Evolutionary conservation across 2,797 vertebrate genomes (phyloP).

Genomic region (Lithobates pipiens): DNA sequence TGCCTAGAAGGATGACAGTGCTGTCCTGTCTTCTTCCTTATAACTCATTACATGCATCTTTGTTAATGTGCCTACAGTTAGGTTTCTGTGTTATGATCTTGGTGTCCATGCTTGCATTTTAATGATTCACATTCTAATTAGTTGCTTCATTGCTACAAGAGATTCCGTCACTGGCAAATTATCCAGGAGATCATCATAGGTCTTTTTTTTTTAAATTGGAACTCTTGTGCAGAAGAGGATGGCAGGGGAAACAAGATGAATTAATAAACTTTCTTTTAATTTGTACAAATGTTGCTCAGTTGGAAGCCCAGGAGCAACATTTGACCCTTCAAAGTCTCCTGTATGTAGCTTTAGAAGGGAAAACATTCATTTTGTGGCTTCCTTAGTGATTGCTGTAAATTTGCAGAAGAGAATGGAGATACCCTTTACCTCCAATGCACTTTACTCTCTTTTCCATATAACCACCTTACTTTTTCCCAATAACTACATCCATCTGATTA

Average conservation of each 20-base stretch:
- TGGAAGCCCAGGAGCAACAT: background rate
- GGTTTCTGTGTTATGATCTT: conserved; percentile 21
- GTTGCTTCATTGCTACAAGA: conserved; percentile 15
- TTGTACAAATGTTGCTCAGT: background rate
- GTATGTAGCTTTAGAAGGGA: background rate
- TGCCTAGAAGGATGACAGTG: background rate
- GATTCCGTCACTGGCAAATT: background rate
- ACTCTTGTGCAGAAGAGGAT: background rate
- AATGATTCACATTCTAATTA: conserved; percentile 19
- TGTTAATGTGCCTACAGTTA: conserved; percentile 37
- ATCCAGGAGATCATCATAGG: conserved; percentile 12
- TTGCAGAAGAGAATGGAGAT: too few relatives aligned
- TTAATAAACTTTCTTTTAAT: background rate
- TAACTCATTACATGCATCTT: conserved; percentile 2
- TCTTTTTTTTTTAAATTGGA: conserved; percentile 18
- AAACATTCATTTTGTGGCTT: background rate
- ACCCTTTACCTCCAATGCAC: too few relatives aligned
- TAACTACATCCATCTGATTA: too few relatives aligned
- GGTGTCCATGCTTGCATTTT: conserved; percentile 31
- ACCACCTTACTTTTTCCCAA: too few relatives aligned
- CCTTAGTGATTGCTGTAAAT: too few relatives aligned
- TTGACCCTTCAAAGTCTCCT: background rate
- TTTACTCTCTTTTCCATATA: too few relatives aligned
- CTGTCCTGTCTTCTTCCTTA: background rate
- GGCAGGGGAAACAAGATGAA: background rate